phyloP scores from a whole-genome alignment of 2,888 invertebrate species.

The Callinectes sapidus region DNA sequence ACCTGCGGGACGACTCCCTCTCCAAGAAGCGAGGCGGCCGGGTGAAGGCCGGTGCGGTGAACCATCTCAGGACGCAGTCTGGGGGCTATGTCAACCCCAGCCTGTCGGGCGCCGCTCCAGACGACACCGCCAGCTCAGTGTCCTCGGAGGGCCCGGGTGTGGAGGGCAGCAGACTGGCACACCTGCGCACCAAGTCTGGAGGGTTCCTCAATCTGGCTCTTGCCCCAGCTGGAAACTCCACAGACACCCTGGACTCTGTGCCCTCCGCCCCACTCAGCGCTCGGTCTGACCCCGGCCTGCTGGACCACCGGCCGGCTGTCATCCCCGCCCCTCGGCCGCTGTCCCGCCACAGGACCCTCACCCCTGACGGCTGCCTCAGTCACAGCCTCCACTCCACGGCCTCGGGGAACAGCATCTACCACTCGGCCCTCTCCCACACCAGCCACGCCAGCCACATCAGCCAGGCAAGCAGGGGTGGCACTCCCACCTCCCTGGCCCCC shows the following conservation, averaged over 20 bases:
- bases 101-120: slow-evolving; percentile 22
- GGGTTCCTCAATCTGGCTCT: slow-evolving; percentile 74
- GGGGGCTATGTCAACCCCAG: slow-evolving; percentile 66
- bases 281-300: slow-evolving; percentile 17
- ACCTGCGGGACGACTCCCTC: slow-evolving; percentile 34
- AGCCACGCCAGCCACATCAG: slow-evolving; percentile 41
- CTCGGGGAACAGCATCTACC: slow-evolving; percentile 51
- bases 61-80: slow-evolving; percentile 62
- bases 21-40: slow-evolving; percentile 18
- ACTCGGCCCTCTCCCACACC: slow-evolving; percentile 61
- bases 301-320: not conserved
- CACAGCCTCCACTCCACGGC: slow-evolving; percentile 59
- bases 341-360: slow-evolving; percentile 5
- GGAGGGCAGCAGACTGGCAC: slow-evolving; percentile 52
- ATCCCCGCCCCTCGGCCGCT: not conserved
- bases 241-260: slow-evolving; percentile 61
- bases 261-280: slow-evolving; percentile 31
- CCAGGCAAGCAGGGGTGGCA: slow-evolving; percentile 41
- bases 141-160: slow-evolving; percentile 31
- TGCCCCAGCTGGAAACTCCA: slow-evolving; percentile 70
- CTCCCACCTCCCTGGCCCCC: slow-evolving; percentile 31
- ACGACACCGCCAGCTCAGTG: slow-evolving; percentile 37
- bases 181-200: slow-evolving; percentile 74
- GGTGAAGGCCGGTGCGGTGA: not conserved
- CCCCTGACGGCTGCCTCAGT: slow-evolving; percentile 67